Evolutionary conservation across 1,140 invertebrate genomes (phyloP).

Genomic region (Diorhabda carinulata): DNA sequence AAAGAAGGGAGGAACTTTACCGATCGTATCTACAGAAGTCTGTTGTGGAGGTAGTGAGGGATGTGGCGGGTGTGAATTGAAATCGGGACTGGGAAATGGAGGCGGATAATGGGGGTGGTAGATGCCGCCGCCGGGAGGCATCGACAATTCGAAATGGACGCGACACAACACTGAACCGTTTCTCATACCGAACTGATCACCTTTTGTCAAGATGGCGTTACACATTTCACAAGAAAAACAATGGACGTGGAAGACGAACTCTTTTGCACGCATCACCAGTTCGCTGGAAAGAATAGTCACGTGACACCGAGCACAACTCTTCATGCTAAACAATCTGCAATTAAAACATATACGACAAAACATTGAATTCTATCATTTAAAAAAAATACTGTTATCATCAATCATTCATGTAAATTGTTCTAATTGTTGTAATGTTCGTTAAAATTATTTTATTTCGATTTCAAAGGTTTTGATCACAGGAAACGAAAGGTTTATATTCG

Average conservation of each 20-base stretch:
- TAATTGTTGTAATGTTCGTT: too few relatives aligned
- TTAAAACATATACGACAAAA: constrained; percentile 27
- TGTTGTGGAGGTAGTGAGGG: constrained; percentile 41
- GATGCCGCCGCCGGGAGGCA: constrained; percentile 52
- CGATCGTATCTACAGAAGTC: constrained; percentile 42
- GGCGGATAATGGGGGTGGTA: constrained; percentile 53
- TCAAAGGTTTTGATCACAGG: too few relatives aligned
- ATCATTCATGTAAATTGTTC: too few relatives aligned
- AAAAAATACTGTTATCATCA: too few relatives aligned
- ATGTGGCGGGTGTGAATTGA: constrained; percentile 50
- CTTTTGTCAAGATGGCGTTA: constrained; percentile 74
- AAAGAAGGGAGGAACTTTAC: constrained; percentile 62
- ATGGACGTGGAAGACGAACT: constrained; percentile 90
- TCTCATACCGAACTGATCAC: constrained; percentile 91
- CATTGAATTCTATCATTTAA: too few relatives aligned
- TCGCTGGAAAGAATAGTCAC: constrained; percentile 88
- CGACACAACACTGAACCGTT: constrained; percentile 68
- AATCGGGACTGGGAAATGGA: constrained; percentile 55
- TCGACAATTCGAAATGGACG: constrained; percentile 73
- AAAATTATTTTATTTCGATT: too few relatives aligned
- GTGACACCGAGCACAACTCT: constrained; percentile 83
- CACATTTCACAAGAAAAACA: constrained; percentile 95
- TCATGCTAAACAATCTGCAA: constrained; percentile 75
- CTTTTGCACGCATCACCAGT: constrained; percentile 90
- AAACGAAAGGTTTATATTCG: too few relatives aligned